Evolutionary conservation across 2,888 invertebrate species (phyloP).

Genomic region (Pollenia angustigena): DNA sequence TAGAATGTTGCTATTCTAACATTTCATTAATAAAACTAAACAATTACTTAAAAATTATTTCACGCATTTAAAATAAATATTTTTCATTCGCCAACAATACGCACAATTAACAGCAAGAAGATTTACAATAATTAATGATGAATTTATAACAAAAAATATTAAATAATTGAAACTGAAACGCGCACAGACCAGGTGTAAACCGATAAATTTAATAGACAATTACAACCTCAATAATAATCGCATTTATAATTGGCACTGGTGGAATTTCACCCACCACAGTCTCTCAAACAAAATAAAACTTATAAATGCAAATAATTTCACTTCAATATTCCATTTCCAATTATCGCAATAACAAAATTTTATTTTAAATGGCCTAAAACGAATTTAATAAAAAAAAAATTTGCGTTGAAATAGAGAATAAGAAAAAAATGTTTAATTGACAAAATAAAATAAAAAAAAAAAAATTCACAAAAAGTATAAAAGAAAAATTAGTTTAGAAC

Average conservation of each 20-base stretch:
- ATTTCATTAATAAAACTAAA: neutral
- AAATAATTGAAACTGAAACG: constrained; percentile 24
- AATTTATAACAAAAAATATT: constrained; percentile 29
- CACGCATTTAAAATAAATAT: constrained; percentile 1
- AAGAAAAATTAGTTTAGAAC: constrained; percentile 16
- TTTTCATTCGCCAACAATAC: neutral
- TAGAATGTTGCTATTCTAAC: too few relatives aligned
- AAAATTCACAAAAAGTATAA: neutral
- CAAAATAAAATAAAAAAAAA: neutral
- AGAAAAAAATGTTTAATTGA: neutral
- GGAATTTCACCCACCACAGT: neutral
- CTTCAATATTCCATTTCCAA: constrained; percentile 4
- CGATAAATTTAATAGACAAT: constrained; percentile 23
- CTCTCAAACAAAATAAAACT: neutral
- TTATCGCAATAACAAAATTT: neutral
- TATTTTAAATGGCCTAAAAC: neutral
- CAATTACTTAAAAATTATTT: neutral
- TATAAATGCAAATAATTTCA: neutral
- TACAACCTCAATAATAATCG: constrained; percentile 1
- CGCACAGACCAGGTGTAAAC: neutral
- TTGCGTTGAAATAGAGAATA: neutral
- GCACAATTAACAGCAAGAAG: neutral
- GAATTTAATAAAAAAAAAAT: neutral
- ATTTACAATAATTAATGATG: constrained; percentile 1
- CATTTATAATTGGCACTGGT: neutral